A percentile compares a stretch with the other conserved stretches of the same genome.
These are phyloP conservation scores for Procambarus virginalis DNA, from an alignment of 1,140 invertebrate species.

Conservation along the genomic window DNA sequence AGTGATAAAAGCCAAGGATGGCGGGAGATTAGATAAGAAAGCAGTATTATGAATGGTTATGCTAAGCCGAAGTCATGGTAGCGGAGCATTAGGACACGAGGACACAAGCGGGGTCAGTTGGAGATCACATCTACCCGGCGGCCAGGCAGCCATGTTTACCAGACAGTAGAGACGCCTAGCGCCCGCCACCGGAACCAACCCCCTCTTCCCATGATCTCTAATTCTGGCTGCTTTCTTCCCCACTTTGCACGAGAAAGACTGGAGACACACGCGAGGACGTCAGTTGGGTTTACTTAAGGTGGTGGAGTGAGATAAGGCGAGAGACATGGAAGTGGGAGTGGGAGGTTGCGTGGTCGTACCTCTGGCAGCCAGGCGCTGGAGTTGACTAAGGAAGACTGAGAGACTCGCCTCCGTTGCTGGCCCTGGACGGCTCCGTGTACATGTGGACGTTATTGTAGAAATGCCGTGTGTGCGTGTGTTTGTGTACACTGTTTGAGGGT, in stretches of 20 bases:
- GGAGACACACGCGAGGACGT: not conserved
- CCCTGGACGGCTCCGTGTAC: slow-evolving; percentile 43
- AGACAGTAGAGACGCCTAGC: slow-evolving; percentile 60
- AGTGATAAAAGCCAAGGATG: not conserved
- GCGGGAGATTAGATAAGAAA: not conserved
- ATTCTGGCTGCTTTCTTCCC: slow-evolving; percentile 19
- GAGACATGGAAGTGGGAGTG: not conserved
- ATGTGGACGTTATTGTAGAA: slow-evolving; percentile 64
- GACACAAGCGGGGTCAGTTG: slow-evolving; percentile 67
- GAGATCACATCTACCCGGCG: slow-evolving; percentile 66
- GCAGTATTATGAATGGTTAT: slow-evolving; percentile 30
- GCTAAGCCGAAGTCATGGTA: slow-evolving; percentile 61
- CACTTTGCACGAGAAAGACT: not conserved
- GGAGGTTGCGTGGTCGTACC: slow-evolving; percentile 40
- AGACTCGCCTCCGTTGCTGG: slow-evolving; percentile 40
- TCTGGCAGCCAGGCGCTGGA: slow-evolving; percentile 52
- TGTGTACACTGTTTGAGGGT: slow-evolving; percentile 66
- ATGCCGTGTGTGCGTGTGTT: slow-evolving; percentile 67
- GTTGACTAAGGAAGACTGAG: slow-evolving; percentile 52
- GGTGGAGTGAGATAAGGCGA: slow-evolving; percentile 24
- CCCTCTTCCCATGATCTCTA: not conserved
- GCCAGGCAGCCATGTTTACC: slow-evolving; percentile 58
- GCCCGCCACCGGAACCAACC: slow-evolving; percentile 58
- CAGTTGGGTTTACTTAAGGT: not conserved
- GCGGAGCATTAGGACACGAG: slow-evolving; percentile 55